These are phyloP conservation scores for Pseudachorutes palmiensis DNA, from an alignment of 1,140 invertebrate species.

Conservation along the genomic window DNA sequence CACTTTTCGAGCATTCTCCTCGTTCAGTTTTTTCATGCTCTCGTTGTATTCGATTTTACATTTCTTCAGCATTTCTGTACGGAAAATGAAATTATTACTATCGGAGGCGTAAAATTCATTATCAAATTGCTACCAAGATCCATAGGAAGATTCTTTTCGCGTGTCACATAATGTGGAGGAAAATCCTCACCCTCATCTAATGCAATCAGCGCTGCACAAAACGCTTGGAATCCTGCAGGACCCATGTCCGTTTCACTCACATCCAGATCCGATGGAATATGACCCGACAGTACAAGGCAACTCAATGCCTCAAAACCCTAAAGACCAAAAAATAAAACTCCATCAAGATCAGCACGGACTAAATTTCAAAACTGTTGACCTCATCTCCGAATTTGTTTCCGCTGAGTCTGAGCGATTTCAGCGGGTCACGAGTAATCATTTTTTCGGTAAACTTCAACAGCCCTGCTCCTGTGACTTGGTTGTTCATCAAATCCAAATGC, in stretches of 20 bases:
- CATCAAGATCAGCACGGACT: background rate
- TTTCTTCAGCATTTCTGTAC: background rate
- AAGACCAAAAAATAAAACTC: background rate
- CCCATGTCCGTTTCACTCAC: slow-evolving; percentile 20
- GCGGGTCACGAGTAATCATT: slow-evolving; percentile 7
- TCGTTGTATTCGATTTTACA: slow-evolving; percentile 1
- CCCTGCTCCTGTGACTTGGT: slow-evolving; percentile 9
- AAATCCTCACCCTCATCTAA: slow-evolving; percentile 19
- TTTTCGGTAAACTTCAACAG: background rate
- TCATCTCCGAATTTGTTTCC: slow-evolving; percentile 23
- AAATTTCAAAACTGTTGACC: slow-evolving; percentile 1
- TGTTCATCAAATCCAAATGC: slow-evolving; percentile 16
- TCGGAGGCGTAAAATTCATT: background rate
- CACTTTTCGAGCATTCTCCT: background rate
- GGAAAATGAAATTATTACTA: background rate
- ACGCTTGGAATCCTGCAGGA: slow-evolving; percentile 13
- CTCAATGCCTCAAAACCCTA: slow-evolving; percentile 17
- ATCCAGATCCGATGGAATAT: slow-evolving; percentile 16
- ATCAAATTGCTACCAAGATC: slow-evolving; percentile 13
- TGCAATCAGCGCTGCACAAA: slow-evolving; percentile 16
- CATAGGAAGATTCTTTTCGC: slow-evolving; percentile 2
- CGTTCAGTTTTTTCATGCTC: background rate
- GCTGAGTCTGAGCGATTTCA: slow-evolving; percentile 12
- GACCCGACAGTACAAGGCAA: slow-evolving; percentile 16
- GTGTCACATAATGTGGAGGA: background rate